Evolutionary conservation across 1,140 invertebrate species (phyloP).

Genomic region (Dryas iulia): DNA sequence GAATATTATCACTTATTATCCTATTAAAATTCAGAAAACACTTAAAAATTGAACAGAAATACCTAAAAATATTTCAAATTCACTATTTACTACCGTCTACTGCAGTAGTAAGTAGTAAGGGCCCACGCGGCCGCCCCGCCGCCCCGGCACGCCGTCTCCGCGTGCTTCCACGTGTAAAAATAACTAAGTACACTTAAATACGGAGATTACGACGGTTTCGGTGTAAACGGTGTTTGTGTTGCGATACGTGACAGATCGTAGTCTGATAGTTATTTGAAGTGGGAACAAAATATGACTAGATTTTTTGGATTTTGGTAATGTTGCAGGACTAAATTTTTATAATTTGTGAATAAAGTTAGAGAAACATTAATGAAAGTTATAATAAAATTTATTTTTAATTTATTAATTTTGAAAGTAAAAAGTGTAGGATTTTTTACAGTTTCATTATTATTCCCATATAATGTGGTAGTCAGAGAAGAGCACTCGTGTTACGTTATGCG

Average conservation of each 20-base stretch:
- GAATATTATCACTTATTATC: too few species aligned
- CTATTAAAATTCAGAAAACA: too few species aligned
- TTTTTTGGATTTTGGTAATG: too few species aligned
- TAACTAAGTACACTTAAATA: background rate
- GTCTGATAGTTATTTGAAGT: background rate
- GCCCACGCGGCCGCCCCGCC: conserved; percentile 8
- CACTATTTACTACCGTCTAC: background rate
- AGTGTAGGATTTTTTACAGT: too few species aligned
- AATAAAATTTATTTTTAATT: too few species aligned
- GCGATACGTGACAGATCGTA: background rate
- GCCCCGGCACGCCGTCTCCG: conserved; percentile 18
- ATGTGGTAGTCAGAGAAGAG: too few species aligned
- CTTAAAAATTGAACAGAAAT: too few species aligned
- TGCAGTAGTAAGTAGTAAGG: background rate
- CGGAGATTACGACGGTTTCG: background rate
- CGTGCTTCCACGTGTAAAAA: conserved; percentile 12
- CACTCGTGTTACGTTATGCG: too few species aligned
- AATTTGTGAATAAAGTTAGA: too few species aligned
- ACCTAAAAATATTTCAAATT: background rate
- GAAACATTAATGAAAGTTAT: too few species aligned
- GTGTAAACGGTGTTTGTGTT: background rate
- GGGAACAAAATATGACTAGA: background rate
- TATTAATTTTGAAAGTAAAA: too few species aligned
- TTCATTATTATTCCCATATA: too few species aligned
- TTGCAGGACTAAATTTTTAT: background rate